Evolutionary conservation across 2,888 invertebrate genomes (phyloP).

Genomic region (Eupithecia subfuscata): DNA sequence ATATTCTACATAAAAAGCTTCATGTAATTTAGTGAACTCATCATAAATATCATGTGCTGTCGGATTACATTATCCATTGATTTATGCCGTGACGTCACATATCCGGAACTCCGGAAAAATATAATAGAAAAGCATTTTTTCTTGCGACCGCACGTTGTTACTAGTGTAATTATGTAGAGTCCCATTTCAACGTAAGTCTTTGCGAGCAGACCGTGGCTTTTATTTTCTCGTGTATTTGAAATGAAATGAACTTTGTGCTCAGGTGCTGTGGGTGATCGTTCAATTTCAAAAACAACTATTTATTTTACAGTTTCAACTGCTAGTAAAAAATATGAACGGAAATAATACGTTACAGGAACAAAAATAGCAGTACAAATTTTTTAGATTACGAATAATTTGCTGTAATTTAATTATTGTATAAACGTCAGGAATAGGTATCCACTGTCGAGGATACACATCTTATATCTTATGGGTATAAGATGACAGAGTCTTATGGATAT

Average conservation of each 20-base stretch:
- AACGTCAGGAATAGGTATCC: too few relatives aligned
- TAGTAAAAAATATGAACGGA: background rate
- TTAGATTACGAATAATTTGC: too few relatives aligned
- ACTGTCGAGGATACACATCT: too few relatives aligned
- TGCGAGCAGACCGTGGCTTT: background rate
- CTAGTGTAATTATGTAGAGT: background rate
- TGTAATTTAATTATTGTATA: too few relatives aligned
- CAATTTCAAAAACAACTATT: background rate
- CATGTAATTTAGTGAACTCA: background rate
- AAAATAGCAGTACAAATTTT: too few relatives aligned
- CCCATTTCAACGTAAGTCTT: background rate
- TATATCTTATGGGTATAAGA: too few relatives aligned
- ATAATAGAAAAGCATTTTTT: conserved; percentile 32
- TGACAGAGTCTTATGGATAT: too few relatives aligned
- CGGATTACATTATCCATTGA: conserved; percentile 35
- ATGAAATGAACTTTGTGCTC: background rate
- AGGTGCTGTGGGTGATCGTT: background rate
- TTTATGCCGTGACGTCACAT: conserved; percentile 33
- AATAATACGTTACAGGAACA: too few relatives aligned
- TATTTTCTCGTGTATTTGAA: background rate
- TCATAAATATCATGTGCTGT: conserved; percentile 35
- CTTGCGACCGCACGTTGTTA: conserved; percentile 4
- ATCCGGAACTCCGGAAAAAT: conserved; percentile 18
- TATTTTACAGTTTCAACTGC: background rate
- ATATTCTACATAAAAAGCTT: background rate